These are phyloP conservation scores for Pseudorectes ferrugineus DNA, from an alignment of 2,113 vertebrate species.

Conservation along the genomic window DNA sequence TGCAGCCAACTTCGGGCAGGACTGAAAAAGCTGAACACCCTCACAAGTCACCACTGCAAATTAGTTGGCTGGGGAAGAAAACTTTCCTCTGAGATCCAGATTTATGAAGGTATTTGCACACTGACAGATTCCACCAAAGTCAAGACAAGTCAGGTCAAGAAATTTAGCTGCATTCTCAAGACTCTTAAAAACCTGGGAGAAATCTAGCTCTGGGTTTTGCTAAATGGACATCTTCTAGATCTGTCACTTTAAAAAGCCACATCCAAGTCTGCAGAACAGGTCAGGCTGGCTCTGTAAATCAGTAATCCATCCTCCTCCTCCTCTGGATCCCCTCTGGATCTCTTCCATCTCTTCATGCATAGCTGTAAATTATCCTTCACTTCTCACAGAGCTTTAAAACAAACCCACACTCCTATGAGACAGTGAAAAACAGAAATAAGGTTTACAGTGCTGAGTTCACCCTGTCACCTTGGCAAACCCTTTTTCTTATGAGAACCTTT, in stretches of 20 bases:
- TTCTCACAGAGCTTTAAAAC: not conserved
- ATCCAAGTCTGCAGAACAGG: not conserved
- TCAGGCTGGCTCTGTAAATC: constrained; percentile 50
- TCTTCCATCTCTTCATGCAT: not conserved
- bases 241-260: not conserved
- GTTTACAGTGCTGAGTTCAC: not conserved
- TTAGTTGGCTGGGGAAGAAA: not conserved
- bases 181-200: not conserved
- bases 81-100: not conserved
- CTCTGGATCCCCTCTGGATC: not conserved
- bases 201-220: not conserved
- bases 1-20: not conserved
- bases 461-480: not conserved
- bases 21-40: not conserved
- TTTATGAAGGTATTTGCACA: not conserved
- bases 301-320: constrained; percentile 7
- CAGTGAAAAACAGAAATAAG: not conserved
- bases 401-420: not conserved
- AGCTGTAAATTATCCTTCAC: not conserved
- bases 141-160: not conserved
- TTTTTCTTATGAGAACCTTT: not conserved
- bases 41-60: not conserved
- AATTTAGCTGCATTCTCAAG: not conserved
- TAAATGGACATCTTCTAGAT: not conserved
- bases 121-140: not conserved